Base-by-base conservation (phyloP, 2,113 vertebrate genomes). In the Procavia capensis region DNA sequence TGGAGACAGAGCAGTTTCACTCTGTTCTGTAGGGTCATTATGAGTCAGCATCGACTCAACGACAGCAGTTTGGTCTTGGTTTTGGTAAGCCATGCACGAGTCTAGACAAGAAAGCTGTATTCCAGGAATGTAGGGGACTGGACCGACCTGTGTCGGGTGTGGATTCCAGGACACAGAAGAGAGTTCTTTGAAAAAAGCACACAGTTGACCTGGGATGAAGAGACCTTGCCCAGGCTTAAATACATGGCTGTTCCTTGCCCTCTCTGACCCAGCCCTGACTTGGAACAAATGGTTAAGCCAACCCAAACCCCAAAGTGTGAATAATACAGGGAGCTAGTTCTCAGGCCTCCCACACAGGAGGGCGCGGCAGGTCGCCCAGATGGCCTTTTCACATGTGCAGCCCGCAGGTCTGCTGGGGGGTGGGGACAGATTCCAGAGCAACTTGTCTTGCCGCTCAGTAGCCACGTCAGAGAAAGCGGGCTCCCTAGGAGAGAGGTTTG, bases 261-360 rank as follows among this genome's bases (percentile, higher is more conserved):
- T 8, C 9, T 29, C 47, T 61, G 47, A 24, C 66, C 45, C 78
- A 94, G 39, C 34, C 61, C 76, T 22, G 1, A 45, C 47, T 59
- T 89, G 41, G 70, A 96, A 27, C 61, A 86, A 94, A 80, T 14
- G 34, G 83, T 14, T 39, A 89, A 91, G 83, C 43, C 84, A 84
- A 27, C 27, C 75, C 59, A 43, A 90, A 57, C 29, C 59, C 87
- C 59, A 66, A 85, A 91, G 50, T 36, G 59, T 57, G 91, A 95
- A 81, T 75, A 76, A 91, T 6, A 10, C 82, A 66, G 1, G 3
- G 64, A 61, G 66, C 68, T 88, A 57, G 83, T 87, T 54, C 82
- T 7, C 54, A 3, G 80, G 63, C 95, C 87, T 85, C 76, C 76
- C 47, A 68, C 81, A 31, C 79, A n/a, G 63, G 83, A 72, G 43